Percentiles rank a stretch among this genome's conserved stretches.
Conservation (phyloP, 1,140 invertebrate genomes). For the Bathynomus jamesi region DNA sequence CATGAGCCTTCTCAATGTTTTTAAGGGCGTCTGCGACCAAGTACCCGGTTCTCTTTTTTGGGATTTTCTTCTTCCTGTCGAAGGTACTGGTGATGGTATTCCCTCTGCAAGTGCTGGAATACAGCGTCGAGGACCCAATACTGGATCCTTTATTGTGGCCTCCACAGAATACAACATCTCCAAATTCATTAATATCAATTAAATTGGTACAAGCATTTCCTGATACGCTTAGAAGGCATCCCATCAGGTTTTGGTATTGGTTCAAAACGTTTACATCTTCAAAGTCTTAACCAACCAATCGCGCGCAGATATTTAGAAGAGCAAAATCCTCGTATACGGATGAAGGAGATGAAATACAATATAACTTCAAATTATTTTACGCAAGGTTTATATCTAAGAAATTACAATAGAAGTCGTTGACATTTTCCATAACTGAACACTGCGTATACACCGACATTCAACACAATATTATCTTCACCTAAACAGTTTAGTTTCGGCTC, state of each 20-base stretch:
- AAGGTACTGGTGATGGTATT: neutral
- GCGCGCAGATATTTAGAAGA: no score
- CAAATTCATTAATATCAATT: constrained; percentile 18
- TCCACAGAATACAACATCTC: constrained; percentile 8
- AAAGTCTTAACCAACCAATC: no score
- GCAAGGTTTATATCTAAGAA: no score
- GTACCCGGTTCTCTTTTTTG: constrained; percentile 5
- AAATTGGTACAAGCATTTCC: constrained; percentile 28
- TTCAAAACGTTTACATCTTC: no score
- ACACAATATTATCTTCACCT: no score
- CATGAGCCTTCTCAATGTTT: constrained; percentile 23
- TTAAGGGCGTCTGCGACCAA: constrained; percentile 25
- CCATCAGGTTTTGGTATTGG: constrained; percentile 25
- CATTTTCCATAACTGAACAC: no score
- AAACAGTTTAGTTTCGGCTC: no score
- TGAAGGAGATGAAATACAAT: no score
- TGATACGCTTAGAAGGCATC: constrained; percentile 27
- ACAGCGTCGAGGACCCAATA: constrained; percentile 14
- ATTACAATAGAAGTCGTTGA: no score
- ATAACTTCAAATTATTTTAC: no score
- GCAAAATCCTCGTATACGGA: no score
- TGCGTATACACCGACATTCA: no score
- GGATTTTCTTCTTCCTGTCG: neutral
- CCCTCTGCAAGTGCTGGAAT: neutral
- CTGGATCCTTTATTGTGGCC: constrained; percentile 1